These are phyloP conservation scores for Sesia bembeciformis DNA, from an alignment of 2,888 invertebrate species.

Conservation along the genomic window DNA sequence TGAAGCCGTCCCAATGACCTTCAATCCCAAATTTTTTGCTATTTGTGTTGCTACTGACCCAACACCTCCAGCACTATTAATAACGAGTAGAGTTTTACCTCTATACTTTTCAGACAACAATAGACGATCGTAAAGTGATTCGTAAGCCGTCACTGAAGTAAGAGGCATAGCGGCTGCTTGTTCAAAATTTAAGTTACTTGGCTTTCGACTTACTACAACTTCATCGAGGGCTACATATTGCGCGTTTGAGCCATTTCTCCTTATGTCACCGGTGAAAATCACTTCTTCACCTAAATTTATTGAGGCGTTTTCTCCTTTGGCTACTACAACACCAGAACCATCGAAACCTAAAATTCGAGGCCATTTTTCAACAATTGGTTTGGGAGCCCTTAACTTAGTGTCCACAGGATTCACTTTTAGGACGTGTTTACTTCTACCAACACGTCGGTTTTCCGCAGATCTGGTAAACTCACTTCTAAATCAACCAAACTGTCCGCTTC, in stretches of 20 bases:
- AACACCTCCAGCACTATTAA: conserved; percentile 61
- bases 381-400: conserved; percentile 50
- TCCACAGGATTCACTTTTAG: conserved; percentile 60
- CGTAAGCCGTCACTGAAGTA: conserved; percentile 48
- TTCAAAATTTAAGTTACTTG: conserved; percentile 48
- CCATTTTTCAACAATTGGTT: conserved; percentile 31
- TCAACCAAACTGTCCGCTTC: conserved; percentile 48
- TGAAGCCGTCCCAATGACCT: conserved; percentile 58
- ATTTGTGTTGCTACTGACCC: conserved; percentile 56
- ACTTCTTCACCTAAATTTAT: conserved; percentile 52
- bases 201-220: conserved; percentile 42
- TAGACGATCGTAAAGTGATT: conserved; percentile 46
- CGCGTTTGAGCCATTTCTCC: conserved; percentile 50
- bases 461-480: conserved; percentile 44
- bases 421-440: conserved; percentile 58
- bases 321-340: conserved; percentile 49
- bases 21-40: conserved; percentile 44
- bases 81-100: conserved; percentile 46
- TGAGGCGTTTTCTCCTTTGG: conserved; percentile 35
- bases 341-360: conserved; percentile 57
- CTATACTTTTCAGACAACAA: conserved; percentile 46
- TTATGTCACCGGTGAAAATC: conserved; percentile 46
- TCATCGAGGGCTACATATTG: conserved; percentile 50
- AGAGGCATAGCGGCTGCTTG: conserved; percentile 62
- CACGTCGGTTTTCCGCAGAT: conserved; percentile 33